A percentile compares a stretch with the other conserved stretches of the same genome.
Evolutionary conservation across 2,113 vertebrate genomes (phyloP).

Genomic region (Chelonoidis abingdonii): DNA sequence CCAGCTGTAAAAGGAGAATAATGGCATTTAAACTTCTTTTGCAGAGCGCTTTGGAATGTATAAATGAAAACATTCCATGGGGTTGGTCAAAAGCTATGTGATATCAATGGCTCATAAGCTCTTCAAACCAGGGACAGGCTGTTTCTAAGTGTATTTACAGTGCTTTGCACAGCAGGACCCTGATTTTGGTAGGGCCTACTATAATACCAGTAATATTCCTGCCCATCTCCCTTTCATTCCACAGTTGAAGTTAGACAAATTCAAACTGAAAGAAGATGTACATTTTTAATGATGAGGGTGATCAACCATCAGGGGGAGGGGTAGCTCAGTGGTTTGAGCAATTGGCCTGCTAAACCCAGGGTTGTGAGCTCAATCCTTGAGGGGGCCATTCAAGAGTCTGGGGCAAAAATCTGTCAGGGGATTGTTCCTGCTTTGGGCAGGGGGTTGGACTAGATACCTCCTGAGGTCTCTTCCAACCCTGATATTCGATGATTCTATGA

Average conservation of each 20-base stretch:
- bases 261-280: neutral
- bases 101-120: neutral
- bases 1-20: neutral
- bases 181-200: neutral
- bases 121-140: neutral
- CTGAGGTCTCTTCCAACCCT: too few relatives aligned
- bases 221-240: neutral
- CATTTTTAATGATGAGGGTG: neutral
- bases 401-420: too few relatives aligned
- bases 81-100: neutral
- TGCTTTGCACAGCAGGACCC: neutral
- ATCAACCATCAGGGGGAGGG: neutral
- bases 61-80: neutral
- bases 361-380: too few relatives aligned
- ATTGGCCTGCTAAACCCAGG: too few relatives aligned
- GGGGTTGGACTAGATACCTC: too few relatives aligned
- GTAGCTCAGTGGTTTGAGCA: too few relatives aligned
- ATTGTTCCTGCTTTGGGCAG: too few relatives aligned
- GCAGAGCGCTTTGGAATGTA: neutral
- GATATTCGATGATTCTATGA: too few relatives aligned
- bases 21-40: neutral
- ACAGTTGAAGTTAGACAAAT: neutral
- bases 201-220: neutral
- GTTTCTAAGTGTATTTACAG: neutral
- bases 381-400: too few relatives aligned